phyloP scores from a whole-genome alignment of 1,140 invertebrate species.

The Caenorhabditis tropicalis region DNA sequence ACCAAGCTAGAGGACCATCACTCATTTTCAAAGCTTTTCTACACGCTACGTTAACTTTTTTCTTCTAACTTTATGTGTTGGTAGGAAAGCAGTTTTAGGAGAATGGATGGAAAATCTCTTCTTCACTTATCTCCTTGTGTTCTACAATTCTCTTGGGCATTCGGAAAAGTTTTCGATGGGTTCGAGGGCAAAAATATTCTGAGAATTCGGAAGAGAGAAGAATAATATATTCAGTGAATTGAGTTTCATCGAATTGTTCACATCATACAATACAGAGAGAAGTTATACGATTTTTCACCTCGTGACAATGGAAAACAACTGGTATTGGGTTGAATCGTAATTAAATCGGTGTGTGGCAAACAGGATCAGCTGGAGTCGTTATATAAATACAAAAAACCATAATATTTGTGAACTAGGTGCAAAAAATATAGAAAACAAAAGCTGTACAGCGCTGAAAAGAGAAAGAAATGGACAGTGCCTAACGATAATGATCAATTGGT shows the following conservation, averaged over 20 bases:
- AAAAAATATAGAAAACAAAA: not conserved
- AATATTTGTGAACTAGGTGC: not conserved
- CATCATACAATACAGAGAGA: not conserved
- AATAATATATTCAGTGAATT: no score
- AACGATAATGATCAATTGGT: not conserved
- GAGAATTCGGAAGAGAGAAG: no score
- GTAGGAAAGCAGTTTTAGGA: not conserved
- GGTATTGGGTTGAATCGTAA: not conserved
- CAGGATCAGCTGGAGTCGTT: not conserved
- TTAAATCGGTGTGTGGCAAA: not conserved
- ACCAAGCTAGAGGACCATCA: slow-evolving; percentile 10
- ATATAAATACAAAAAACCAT: not conserved
- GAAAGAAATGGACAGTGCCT: not conserved
- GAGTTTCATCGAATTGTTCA: not conserved
- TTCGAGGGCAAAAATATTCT: not conserved
- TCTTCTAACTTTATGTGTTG: not conserved
- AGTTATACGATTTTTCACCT: not conserved
- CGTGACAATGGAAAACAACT: not conserved
- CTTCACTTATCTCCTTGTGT: not conserved
- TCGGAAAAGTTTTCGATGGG: not conserved
- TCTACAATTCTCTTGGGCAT: not conserved
- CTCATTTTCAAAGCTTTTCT: slow-evolving; percentile 26
- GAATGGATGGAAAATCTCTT: not conserved
- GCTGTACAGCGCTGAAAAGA: not conserved
- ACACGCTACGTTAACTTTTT: slow-evolving; percentile 42